These are phyloP conservation scores for Nomada flava DNA, from an alignment of 2,888 invertebrate species.

Conservation along the genomic window DNA sequence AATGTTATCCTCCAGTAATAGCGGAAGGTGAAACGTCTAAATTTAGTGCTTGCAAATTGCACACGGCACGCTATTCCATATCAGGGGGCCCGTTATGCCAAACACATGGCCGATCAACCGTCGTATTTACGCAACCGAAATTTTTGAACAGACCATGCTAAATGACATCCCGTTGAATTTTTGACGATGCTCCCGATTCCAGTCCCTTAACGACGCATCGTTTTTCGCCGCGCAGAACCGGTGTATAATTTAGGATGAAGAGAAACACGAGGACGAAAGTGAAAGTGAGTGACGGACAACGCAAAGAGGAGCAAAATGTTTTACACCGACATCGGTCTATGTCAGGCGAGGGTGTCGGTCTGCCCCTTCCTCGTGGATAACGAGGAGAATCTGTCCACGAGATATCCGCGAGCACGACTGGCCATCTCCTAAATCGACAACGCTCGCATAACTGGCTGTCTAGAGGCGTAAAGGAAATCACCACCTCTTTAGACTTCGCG, in stretches of 20 bases:
- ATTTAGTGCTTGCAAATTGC: slow-evolving; percentile 45
- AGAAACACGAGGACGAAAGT: slow-evolving; percentile 31
- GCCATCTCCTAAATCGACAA: slow-evolving; percentile 30
- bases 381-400: slow-evolving; percentile 47
- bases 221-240: not conserved
- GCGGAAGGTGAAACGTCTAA: slow-evolving; percentile 30
- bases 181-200: not conserved
- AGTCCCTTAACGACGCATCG: not conserved
- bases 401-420: slow-evolving; percentile 27
- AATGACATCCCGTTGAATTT: not conserved
- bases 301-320: slow-evolving; percentile 38
- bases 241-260: slow-evolving; percentile 52
- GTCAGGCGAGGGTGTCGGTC: slow-evolving; percentile 47
- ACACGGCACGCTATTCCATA: slow-evolving; percentile 37
- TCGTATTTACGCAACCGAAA: slow-evolving; percentile 22
- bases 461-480: not conserved
- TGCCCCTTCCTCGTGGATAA: slow-evolving; percentile 44
- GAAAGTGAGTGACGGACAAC: slow-evolving; percentile 45
- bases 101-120: slow-evolving; percentile 40
- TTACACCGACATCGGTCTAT: slow-evolving; percentile 54
- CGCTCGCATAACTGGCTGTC: not conserved
- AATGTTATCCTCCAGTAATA: not conserved
- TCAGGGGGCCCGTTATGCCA: slow-evolving; percentile 32
- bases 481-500: not conserved
- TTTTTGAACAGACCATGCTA: not conserved